Conservation (phyloP, 2,113 vertebrate genomes). For the Geothlypis trichas region DNA sequence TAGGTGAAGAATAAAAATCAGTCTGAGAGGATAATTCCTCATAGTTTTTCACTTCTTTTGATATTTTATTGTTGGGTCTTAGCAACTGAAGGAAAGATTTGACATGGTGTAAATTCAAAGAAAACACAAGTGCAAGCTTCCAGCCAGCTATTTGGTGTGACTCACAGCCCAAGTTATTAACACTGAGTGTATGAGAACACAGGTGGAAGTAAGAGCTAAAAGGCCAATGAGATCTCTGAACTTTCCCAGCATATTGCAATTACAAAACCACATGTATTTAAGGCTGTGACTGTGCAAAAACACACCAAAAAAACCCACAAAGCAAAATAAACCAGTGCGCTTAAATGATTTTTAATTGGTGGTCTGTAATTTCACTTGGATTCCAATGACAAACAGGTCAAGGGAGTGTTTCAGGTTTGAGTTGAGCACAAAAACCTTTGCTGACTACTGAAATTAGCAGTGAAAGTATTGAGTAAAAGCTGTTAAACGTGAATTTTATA, state of each 20-base stretch:
- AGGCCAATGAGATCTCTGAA: constrained; percentile 25
- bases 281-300: background rate
- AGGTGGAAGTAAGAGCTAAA: constrained; percentile 30
- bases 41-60: background rate
- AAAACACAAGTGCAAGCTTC: background rate
- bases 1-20: background rate
- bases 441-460: constrained; percentile 19
- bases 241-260: constrained; percentile 47
- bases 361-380: constrained; percentile 28
- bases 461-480: background rate
- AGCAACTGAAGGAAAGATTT: background rate
- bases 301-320: background rate
- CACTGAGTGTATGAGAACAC: background rate
- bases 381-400: background rate
- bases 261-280: constrained; percentile 56
- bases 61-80: background rate
- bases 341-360: constrained; percentile 44
- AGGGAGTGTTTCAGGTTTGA: background rate
- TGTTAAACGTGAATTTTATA: background rate
- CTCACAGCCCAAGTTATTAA: background rate
- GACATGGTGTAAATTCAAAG: background rate
- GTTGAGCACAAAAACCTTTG: background rate
- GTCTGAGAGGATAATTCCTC: background rate
- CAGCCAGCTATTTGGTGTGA: background rate
- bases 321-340: constrained; percentile 27